Evolutionary conservation across 2,113 vertebrate genomes (phyloP), one percentile per base, ranked within the genome.

Genomic region (Saguinus imperator): DNA sequence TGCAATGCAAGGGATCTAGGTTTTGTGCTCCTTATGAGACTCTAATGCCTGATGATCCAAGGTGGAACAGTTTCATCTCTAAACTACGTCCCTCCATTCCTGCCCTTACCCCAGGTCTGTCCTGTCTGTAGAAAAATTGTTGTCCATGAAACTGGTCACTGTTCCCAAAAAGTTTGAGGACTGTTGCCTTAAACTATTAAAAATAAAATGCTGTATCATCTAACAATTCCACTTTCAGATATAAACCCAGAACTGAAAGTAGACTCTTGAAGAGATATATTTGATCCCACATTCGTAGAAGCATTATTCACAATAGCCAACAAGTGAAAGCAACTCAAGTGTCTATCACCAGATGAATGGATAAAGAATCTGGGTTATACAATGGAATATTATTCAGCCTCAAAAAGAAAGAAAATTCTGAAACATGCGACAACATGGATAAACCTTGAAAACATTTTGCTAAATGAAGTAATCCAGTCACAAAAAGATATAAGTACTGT

Each of bases 321-420:
- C 72, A 75, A 20, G 17, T 66, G 3, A 16, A 90, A 70, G 40
- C 29, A 58, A 76, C 8, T n/a, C 40, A 40, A 57, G n/a, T 17
- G 8, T 55, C 50, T 20, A 11, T 37, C 14, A 13, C 21, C 2
- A 23, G 52, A 55, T 57, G 40, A 91, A 70, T 76, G n/a, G 48
- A 58, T 29, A 72, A 77, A n/a, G 25, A 82, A 79, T 68, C 8
- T 37, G 1, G 50, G 48, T 1, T n/a, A 32, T 14, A 29, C 5
- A 75, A 27, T 57, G 35, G 25, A 89, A 68, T 72, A 17, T 50
- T 55, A 77, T n/a, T 90, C 18, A 80, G 11, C 40, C 43, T 83
- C 93, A 72, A 57, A 94, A 89, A 92, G 21, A n/a, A 89, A 64
- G 79, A 17, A 84, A 70, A 57, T 89, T 70, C 37, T 92, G 68